Percentiles rank a stretch among this genome's conserved stretches.
Evolutionary conservation across 2,888 invertebrate species (phyloP).

Genomic region (Tipula confusa): DNA sequence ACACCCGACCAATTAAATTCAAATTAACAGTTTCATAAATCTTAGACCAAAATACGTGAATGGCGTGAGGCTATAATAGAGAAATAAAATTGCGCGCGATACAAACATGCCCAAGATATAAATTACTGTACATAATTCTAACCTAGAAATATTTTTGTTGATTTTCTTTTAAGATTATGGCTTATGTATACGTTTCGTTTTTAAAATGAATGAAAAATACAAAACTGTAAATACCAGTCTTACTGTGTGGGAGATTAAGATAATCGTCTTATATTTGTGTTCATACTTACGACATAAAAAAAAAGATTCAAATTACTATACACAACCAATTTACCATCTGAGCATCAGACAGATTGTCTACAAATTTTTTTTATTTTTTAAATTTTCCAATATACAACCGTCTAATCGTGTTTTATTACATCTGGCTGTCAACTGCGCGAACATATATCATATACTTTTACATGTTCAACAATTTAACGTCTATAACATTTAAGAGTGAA

Average conservation of each 20-base stretch:
- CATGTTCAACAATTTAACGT: background rate
- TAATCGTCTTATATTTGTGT: background rate
- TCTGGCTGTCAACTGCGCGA: background rate
- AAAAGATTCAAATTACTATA: constrained; percentile 6
- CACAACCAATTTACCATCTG: background rate
- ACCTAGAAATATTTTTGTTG: constrained; percentile 20
- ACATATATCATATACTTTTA: background rate
- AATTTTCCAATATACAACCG: background rate
- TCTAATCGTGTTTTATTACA: background rate
- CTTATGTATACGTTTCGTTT: background rate
- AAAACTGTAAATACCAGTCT: constrained; percentile 3
- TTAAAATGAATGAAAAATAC: background rate
- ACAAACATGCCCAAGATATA: background rate
- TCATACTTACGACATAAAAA: background rate
- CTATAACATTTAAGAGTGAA: no score
- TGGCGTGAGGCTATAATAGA: constrained; percentile 4
- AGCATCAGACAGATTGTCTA: background rate
- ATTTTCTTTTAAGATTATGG: background rate
- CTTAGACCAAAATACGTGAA: background rate
- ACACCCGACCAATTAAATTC: background rate
- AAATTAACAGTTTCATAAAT: background rate
- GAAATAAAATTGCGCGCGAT: background rate
- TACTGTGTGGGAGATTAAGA: background rate
- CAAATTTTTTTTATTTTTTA: background rate
- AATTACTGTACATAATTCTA: background rate